Evolutionary conservation across 1,140 invertebrate species (phyloP).

Genomic region (Caenorhabditis inopinata): DNA sequence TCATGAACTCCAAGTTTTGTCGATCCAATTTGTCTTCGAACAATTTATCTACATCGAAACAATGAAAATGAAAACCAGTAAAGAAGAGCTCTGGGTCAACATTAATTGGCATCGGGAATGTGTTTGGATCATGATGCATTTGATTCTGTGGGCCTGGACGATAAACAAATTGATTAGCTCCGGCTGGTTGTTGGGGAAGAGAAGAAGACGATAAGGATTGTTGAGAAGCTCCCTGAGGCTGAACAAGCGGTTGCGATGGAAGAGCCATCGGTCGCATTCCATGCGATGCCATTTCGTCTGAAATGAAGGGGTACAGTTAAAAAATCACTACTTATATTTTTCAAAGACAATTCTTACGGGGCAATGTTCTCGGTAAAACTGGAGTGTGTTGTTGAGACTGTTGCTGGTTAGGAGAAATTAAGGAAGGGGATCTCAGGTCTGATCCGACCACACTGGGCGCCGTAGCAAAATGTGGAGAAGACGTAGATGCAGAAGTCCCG

Average conservation of each 20-base stretch:
- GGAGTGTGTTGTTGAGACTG: constrained; percentile 14
- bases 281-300: neutral
- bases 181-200: neutral
- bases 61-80: neutral
- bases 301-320: neutral
- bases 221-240: neutral
- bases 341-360: no score
- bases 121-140: constrained; percentile 3
- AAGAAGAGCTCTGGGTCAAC: neutral
- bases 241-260: neutral
- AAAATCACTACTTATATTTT: neutral
- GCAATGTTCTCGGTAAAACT: neutral
- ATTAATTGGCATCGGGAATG: neutral
- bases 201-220: neutral
- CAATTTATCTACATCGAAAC: neutral
- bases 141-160: neutral
- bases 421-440: constrained; percentile 15
- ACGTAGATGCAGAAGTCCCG: neutral
- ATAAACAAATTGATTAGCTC: neutral
- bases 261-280: neutral
- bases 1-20: constrained; percentile 4
- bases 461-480: constrained; percentile 31
- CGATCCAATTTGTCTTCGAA: constrained; percentile 23
- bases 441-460: neutral
- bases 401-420: constrained; percentile 38